Base-by-base conservation (phyloP, 2,888 invertebrate genomes). In the Craniophora ligustri region DNA sequence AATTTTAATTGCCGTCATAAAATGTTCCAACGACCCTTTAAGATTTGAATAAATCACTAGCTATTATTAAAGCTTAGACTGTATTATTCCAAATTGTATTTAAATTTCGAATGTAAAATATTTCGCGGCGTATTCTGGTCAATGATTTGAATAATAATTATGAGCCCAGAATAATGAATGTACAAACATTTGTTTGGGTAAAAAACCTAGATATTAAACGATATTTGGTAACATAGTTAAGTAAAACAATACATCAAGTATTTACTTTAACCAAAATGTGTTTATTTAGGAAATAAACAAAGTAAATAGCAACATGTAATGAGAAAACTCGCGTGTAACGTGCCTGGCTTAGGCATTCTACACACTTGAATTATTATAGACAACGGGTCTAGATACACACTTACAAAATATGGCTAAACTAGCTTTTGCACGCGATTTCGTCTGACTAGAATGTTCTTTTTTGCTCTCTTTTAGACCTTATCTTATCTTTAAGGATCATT, bases 171-270 rank as follows among this genome's bases (percentile, higher is more conserved):
- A 38, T 38, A 40, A 40, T 26, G 15, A 23, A 42, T 39, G 2
- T 50, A 45, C 34, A 47, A 35, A 42, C n/a, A 61, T 62, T 62
- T 67, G 32, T 13, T 55, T 47, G 50, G 55, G 26, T 31, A 19
- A 28, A 31, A 47, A 62, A 34, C 28, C 6, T 13, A 51, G 51
- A 21, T 42, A 13, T 30, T 35, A 34, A 31, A 8, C 7, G 26
- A 30, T 62, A 50, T 60, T 70, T 67, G n/a, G n/a, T n/a, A n/a
- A n/a, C n/a, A n/a, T n/a, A 32, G 39, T 59, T 51, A 57, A 48
- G 50, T 34, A 55, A 36, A 54, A 48, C 39, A 39, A 4, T 13
- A 47, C 16, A 28, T 44, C 14, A 50, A 18, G n/a, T 59, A 21
- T 64, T 64, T 47, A 42, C 47, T 47, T 40, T 11, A 15, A 21